Base-by-base conservation (phyloP, 2,113 vertebrate species). In the Serinus canaria region DNA sequence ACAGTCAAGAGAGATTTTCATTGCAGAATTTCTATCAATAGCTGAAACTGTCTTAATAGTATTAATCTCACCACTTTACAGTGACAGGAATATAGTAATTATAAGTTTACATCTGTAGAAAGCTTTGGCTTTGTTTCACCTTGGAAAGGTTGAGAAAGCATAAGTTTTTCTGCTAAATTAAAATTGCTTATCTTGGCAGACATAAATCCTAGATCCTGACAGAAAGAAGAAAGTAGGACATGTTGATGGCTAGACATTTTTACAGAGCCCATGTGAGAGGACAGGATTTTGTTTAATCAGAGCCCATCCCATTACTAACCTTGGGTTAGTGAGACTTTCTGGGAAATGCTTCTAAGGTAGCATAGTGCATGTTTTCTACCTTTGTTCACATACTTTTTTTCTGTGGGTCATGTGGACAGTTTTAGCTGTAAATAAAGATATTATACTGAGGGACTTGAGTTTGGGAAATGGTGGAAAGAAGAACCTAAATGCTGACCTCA, bases 221-320 rank as follows among this genome's bases (percentile, higher is more conserved):
- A 66, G 25, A 4, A 64, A 77, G 55, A 62, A 74, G 6, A 22
- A 79, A 55, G 8, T 18, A 5, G 18, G 9, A 33, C 19, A 52
- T 25, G 5, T 22, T 64, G 27, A 66, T 52, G 16, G 11, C 6
- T 75, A 47, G 23, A 9, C 11, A 55, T 21, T 82, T 70, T 78
- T 68, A 55, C 6, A 35, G 22, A 62, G 4, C 6, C 2, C 3
- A 12, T 6, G 2, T 8, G 12, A 72, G 31, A 12, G 4, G 7
- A 13, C 2, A 80, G 53, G 0, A 63, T 67, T 73, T 74, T 62
- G 2, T 47, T 50, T 74, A 49, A 66, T 63, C 41, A 53, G 17
- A 83, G 41, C 7, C 22, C 8, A 46, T 8, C 4, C 18, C 10
- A 43, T 62, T 62, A n/a, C 7, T 67, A 53, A 47, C 8, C 27